Evolutionary conservation across 2,797 vertebrate species (phyloP).

Genomic region (Xerus rutilus): DNA sequence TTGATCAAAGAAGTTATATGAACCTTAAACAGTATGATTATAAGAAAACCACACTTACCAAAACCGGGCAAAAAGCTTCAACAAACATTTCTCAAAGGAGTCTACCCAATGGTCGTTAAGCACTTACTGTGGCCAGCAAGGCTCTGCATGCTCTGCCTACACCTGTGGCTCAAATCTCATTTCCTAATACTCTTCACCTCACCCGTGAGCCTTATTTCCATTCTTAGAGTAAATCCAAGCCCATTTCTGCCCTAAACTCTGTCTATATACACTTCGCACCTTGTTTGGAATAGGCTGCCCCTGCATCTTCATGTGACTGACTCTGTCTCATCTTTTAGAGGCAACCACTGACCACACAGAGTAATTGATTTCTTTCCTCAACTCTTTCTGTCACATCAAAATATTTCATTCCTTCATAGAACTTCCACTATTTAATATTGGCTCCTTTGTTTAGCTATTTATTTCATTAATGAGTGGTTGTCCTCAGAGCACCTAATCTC

Average conservation of each 20-base stretch:
- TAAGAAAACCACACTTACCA: not conserved
- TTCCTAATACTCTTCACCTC: not conserved
- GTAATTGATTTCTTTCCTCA: not conserved
- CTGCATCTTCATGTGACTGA: no score
- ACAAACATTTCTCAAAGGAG: not conserved
- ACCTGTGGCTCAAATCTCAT: not conserved
- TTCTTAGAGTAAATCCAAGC: not conserved
- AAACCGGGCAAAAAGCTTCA: not conserved
- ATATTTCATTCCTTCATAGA: not conserved
- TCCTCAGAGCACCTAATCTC: not conserved
- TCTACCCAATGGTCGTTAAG: rapidly evolving
- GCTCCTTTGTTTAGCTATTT: not conserved
- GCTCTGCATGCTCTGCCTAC: not conserved
- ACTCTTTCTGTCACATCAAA: not conserved
- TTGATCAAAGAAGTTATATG: not conserved
- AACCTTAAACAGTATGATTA: not conserved
- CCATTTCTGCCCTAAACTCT: not conserved
- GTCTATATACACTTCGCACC: no score
- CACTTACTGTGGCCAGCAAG: rapidly evolving
- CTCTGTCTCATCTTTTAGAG: not conserved
- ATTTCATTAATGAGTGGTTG: not conserved
- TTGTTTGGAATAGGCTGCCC: not conserved
- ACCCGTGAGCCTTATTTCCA: not conserved
- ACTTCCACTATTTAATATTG: not conserved
- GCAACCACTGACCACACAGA: not conserved